These are phyloP conservation scores for Anthophora plumipes DNA, from an alignment of 2,888 invertebrate genomes.

Conservation along the genomic window DNA sequence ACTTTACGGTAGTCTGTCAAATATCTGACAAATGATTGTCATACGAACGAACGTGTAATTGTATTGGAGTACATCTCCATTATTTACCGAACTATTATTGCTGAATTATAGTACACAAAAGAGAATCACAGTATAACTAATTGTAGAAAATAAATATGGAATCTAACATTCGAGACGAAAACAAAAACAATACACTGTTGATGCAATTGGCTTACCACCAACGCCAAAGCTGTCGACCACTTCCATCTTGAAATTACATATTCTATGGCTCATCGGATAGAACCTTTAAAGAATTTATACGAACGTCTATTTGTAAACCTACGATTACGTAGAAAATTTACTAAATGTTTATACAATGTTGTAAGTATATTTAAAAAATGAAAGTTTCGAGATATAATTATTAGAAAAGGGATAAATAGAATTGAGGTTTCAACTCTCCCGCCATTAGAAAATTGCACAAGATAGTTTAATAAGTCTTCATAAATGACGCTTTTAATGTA, in stretches of 20 bases:
- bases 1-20: background rate
- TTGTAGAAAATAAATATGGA: background rate
- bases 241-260: background rate
- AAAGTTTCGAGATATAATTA: background rate
- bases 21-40: background rate
- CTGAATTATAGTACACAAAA: background rate
- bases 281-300: background rate
- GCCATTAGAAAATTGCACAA: background rate
- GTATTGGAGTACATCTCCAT: no score
- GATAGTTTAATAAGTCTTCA: background rate
- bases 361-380: background rate
- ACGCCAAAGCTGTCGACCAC: background rate
- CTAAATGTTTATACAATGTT: background rate
- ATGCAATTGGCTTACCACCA: constrained; percentile 20
- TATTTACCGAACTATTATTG: background rate
- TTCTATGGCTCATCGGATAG: background rate
- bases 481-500: background rate
- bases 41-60: background rate
- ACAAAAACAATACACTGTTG: constrained; percentile 36
- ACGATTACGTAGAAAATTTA: background rate
- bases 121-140: background rate
- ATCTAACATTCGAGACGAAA: constrained; percentile 5
- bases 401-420: background rate
- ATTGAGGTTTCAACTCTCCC: background rate
- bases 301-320: background rate